Evolutionary conservation across 2,797 vertebrate species (phyloP).

Genomic region (Kryptolebias ocellatus): DNA sequence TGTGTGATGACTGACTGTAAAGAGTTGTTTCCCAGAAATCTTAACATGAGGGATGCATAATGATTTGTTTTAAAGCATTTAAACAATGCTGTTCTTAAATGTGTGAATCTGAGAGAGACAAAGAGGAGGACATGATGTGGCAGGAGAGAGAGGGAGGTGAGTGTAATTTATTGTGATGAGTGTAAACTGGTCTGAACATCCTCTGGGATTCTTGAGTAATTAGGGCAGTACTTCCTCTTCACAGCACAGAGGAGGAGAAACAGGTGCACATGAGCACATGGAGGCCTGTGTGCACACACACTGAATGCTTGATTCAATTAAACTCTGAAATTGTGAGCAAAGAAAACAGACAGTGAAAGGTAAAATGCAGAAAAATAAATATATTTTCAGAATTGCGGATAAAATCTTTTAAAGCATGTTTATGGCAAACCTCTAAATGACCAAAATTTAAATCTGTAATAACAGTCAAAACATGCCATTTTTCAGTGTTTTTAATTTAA

Average conservation of each 20-base stretch:
- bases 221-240: conserved; percentile 37
- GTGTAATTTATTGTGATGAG: conserved; percentile 48
- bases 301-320: background rate
- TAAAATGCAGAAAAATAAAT: background rate
- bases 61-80: conserved; percentile 20
- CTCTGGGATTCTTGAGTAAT: conserved; percentile 40
- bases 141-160: conserved; percentile 24
- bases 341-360: background rate
- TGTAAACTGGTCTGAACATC: conserved; percentile 45
- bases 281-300: background rate
- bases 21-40: conserved; percentile 3
- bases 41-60: conserved; percentile 10
- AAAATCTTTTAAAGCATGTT: too few relatives aligned
- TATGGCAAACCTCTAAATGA: too few relatives aligned
- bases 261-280: conserved; percentile 28
- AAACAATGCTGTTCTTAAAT: background rate
- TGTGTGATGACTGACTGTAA: conserved; percentile 2
- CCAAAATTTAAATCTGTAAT: too few relatives aligned
- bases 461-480: too few relatives aligned
- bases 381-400: background rate
- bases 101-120: conserved; percentile 7
- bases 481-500: too few relatives aligned
- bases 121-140: conserved; percentile 11
- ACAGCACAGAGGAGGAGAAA: conserved; percentile 19
- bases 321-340: background rate